phyloP scores from a whole-genome alignment of 2,888 invertebrate genomes.

The Lasioglossum figueresi region DNA sequence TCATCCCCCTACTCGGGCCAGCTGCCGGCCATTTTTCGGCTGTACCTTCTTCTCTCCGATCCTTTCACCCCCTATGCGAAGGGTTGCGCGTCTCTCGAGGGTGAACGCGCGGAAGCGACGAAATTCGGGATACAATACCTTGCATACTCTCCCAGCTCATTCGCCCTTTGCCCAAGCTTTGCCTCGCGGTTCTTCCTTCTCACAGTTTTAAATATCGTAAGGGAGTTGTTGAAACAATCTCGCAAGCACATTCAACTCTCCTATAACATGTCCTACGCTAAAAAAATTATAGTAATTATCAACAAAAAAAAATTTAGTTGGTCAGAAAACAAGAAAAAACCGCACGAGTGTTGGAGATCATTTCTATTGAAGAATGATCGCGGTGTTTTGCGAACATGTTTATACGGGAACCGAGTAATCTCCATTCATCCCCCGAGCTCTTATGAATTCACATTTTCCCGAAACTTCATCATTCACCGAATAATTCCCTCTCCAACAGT shows the following conservation, averaged over 20 bases:
- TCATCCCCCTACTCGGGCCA: neutral
- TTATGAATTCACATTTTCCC: neutral
- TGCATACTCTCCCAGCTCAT: neutral
- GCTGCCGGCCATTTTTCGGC: conserved; percentile 19
- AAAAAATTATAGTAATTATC: no score
- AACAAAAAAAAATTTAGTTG: no score
- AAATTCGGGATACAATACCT: neutral
- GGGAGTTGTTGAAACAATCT: neutral
- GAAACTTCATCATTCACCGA: neutral
- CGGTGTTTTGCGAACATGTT: neutral
- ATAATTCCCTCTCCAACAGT: neutral
- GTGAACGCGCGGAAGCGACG: neutral
- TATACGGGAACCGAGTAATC: neutral
- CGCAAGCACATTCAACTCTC: neutral
- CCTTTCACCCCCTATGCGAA: neutral
- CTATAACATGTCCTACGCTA: no score
- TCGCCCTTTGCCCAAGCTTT: neutral
- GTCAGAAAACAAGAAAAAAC: no score
- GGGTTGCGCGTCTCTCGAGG: neutral
- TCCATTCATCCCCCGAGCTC: neutral
- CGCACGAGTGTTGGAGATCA: no score
- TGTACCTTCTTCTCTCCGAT: neutral
- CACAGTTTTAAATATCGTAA: neutral
- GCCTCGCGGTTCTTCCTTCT: neutral
- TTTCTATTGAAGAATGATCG: no score